Evolutionary conservation across 2,888 invertebrate species (phyloP), one percentile per base, ranked within the genome.

Genomic region (Sylvicola fuscatus): DNA sequence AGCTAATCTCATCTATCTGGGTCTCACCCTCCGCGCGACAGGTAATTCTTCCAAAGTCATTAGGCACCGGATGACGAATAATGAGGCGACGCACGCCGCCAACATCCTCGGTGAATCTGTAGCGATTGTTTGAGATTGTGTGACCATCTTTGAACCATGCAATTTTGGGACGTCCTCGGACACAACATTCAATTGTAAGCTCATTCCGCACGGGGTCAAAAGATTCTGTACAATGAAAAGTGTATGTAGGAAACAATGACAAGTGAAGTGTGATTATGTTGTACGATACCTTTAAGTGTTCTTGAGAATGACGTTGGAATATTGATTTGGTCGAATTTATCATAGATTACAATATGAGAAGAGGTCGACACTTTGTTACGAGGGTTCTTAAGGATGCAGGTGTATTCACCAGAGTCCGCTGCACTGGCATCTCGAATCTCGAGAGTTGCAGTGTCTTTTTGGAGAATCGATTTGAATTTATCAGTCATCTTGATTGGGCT

Each of bases 361-460:
- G 68, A 66, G 11, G 75, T 72, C 29, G 66, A 68, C 2, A 70
- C 61, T 14, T 68, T 63, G 16, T 86, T 84, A 44, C 75, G 68
- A 39, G 67, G 65, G 52, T 86, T 86, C 43, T 64, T 67, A 2
- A 78, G 81, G 1, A 75, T 64, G 49, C 87, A 87, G 10, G 70
- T 70, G 47, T 84, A 87, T 48, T 78, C 72, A 2, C 78, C 86
- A 3, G 74, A 69, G 53, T 86, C 84, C 35, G 64, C 66, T 0
- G 68, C 60, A 1, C 64, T 60, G 1, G 75, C 72, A 47, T 78
- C 70, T 28, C 71, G 57, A 13, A 86, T 68, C 56, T 84, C 83
- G 38, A 86, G 52, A 32, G 73, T 78, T 5, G 78, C 70, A 14
- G 79, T 62, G 1, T 81, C 81, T 46, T 76, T 69, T 2, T 61